Evolutionary conservation across 2,888 invertebrate species (phyloP), one percentile per base, ranked within the genome.

Genomic region (Lycia hirtaria): DNA sequence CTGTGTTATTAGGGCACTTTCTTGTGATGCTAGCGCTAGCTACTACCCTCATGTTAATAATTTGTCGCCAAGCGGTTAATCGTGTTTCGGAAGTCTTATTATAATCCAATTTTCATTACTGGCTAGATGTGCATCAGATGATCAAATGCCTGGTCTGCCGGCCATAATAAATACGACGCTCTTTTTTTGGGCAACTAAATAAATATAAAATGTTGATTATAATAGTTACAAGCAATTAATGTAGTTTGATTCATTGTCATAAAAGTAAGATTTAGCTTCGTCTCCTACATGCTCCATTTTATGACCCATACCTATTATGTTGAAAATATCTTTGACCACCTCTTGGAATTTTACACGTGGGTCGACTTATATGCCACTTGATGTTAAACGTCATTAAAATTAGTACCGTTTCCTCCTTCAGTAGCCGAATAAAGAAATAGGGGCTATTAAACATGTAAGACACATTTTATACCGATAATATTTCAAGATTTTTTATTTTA

Each of bases 391-490:
- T 70, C 75, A 78, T 72, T 80, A 78, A 78, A 81, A 81, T 73
- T 72, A 67, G 73, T 73, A 71, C 69, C 67, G 64, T 65, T 64
- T 65, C 61, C 64, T 64, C 54, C 68, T 84, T 82, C 88, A 85
- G 88, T 79, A 88, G 89, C 87, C 72, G 73, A 77, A 81, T 78
- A 73, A 80, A 82, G 76, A 85, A 82, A 82, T 79, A 83, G 72
- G 68, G 73, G 74, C 81, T 76, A 83, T 86, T 81, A 81, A 83
- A 80, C 67, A 72, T 70, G 69, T 75, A 75, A 80, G 82, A 84
- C 83, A 85, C 74, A 75, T 86, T 86, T 67, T 86, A 87, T 83
- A 75, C 61, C 65, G 67, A 72, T 73, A 79, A 79, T 87, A 87
- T 79, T 77, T 87, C 74, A 80, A 72, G 71, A 72, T 76, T 83